Base-by-base conservation (phyloP, 2,113 vertebrate genomes). In the Psammodynastes pulverulentus region DNA sequence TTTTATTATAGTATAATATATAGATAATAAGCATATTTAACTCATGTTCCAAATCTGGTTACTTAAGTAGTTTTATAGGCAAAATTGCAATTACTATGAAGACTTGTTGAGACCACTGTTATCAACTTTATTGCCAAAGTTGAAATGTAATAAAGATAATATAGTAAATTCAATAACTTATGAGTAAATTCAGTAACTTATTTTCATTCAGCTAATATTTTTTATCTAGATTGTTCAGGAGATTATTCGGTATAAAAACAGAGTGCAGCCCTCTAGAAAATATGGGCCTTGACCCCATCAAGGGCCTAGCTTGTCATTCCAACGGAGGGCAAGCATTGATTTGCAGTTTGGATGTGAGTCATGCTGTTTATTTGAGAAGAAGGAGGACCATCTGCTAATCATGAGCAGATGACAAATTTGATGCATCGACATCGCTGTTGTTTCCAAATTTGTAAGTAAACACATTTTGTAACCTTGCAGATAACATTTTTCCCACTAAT, bases 391-490 rank as follows among this genome's bases (percentile, higher is more conserved):
- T 98, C 97, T 98, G 98, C 96, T 98, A 97, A 97, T 97, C 98
- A 97, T 97, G 97, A 98, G 96, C 96, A 97, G 97, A 98, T 98
- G 97, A 98, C 97, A 97, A 98, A 97, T 97, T 95, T 95, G 86
- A 96, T 97, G 96, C 96, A 95, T 96, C 86, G 90, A 97, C 97
- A 97, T 95, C 97, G 96, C 95, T 95, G 91, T 96, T 96, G 94
- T 97, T 98, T 97, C 97, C 97, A 97, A 97, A 97, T 97, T 96
- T 97, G 97, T 97, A 97, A 97, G 97, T 97, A 97, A 98, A 97
- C 97, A 97, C 96, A 97, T 98, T 97, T 97, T 97, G 97, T 97
- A 97, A 97, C 96, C 94, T 91, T 96, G 91, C 91, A 26, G 94
- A 95, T 92, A 94, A 92, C 96, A 91, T 91, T 19, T 95, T 84